Conservation (phyloP, 2,113 vertebrate species). For the Canis aureus region DNA sequence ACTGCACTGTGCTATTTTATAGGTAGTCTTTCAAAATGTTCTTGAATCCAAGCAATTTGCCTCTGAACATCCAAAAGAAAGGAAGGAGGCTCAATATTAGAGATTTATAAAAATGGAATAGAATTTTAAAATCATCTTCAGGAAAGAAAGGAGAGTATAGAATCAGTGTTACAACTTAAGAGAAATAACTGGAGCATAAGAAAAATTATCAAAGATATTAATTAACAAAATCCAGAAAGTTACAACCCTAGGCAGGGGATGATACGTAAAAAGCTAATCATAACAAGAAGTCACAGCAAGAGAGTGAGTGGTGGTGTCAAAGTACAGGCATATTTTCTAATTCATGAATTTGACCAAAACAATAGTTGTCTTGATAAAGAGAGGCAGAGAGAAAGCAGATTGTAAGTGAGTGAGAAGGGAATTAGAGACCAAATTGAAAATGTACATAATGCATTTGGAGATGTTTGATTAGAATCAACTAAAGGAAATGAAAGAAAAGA, state of each 20-base stretch:
- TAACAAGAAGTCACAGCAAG: not conserved
- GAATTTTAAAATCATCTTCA: constrained; percentile 12
- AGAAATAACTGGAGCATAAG: not conserved
- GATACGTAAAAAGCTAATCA: not conserved
- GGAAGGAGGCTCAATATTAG: constrained; percentile 36
- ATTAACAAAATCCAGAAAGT: constrained; percentile 19
- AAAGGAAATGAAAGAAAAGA: constrained; percentile 1
- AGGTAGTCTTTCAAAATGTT: constrained; percentile 38
- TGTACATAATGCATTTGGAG: not conserved
- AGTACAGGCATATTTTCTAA: not conserved
- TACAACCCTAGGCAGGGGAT: not conserved
- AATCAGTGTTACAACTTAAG: not conserved
- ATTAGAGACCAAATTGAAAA: not conserved
- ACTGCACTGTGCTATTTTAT: not conserved
- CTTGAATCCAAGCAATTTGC: not conserved
- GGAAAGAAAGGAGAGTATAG: not conserved
- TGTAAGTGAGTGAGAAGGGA: not conserved
- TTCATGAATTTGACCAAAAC: constrained; percentile 26
- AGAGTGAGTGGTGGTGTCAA: not conserved
- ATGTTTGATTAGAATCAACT: not conserved
- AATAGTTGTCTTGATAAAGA: constrained; percentile 29
- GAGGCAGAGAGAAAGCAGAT: not conserved
- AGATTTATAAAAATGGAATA: not conserved
- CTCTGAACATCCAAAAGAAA: not conserved
- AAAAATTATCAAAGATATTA: constrained; percentile 46